phyloP scores from a whole-genome alignment of 2,113 vertebrate genomes.

The Siphamia tubifer region DNA sequence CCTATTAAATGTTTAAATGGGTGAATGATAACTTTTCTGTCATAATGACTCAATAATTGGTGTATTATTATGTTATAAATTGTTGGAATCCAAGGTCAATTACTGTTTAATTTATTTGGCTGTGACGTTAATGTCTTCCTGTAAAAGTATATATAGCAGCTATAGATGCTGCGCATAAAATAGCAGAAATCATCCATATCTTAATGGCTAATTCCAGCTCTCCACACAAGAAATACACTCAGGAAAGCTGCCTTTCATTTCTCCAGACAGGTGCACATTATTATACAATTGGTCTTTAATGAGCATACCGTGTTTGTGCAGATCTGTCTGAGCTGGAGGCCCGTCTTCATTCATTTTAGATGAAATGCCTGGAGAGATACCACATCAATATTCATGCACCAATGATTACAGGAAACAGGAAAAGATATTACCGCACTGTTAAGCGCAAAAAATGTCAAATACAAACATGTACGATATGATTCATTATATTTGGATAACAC shows the following conservation, averaged over 20 bases:
- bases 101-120: neutral
- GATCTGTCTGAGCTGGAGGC: conserved; percentile 63
- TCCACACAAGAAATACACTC: neutral
- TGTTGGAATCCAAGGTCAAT: no score
- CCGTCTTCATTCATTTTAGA: conserved; percentile 76
- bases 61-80: neutral
- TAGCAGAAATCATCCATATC: neutral
- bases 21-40: neutral
- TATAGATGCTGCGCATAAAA: neutral
- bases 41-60: neutral
- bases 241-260: conserved; percentile 46
- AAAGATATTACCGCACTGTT: conserved; percentile 57
- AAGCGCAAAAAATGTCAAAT: conserved; percentile 72
- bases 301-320: conserved; percentile 72
- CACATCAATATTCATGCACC: conserved; percentile 76
- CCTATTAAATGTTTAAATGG: neutral
- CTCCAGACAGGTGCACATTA: conserved; percentile 72
- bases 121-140: neutral
- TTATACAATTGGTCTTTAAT: conserved; percentile 76
- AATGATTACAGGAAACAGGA: conserved; percentile 65
- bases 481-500: conserved; percentile 65
- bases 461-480: conserved; percentile 74
- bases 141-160: neutral
- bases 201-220: conserved; percentile 20
- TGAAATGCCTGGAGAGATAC: conserved; percentile 74